Conservation (phyloP, 2,888 invertebrate species). For the Eueremaeus valkanovi region DNA sequence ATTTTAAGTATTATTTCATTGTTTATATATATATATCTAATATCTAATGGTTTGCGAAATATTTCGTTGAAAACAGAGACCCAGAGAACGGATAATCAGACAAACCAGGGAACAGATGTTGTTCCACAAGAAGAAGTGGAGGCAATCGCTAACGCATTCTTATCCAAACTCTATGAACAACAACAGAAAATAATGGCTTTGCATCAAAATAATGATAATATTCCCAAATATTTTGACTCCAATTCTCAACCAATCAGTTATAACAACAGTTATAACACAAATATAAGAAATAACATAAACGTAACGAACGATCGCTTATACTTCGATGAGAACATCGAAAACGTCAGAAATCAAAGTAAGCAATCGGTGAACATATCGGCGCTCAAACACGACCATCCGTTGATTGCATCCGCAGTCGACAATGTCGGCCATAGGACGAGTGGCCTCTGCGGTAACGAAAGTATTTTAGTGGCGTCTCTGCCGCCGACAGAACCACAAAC, state of each 20-base stretch:
- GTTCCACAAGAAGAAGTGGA: constrained; percentile 1
- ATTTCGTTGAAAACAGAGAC: neutral
- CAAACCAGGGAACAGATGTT: neutral
- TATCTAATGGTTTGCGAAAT: neutral
- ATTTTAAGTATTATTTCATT: neutral
- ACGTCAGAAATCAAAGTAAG: constrained; percentile 17
- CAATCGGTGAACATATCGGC: constrained; percentile 22
- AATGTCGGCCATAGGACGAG: neutral
- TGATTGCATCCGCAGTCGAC: constrained; percentile 19
- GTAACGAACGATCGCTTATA: constrained; percentile 10
- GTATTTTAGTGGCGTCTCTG: constrained; percentile 28
- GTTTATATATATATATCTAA: neutral
- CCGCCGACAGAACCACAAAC: neutral
- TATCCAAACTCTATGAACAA: constrained; percentile 14
- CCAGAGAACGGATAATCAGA: neutral
- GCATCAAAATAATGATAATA: constrained; percentile 25
- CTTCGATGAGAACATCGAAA: constrained; percentile 15
- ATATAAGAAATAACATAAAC: neutral
- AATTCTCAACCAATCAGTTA: constrained; percentile 8
- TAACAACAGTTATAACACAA: neutral
- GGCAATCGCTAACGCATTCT: constrained; percentile 13
- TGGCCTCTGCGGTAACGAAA: constrained; percentile 6
- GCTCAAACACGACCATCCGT: constrained; percentile 30
- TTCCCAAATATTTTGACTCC: neutral
- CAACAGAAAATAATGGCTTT: constrained; percentile 28